These are phyloP conservation scores for Morpho achilles DNA, from an alignment of 2,888 invertebrate genomes.

Conservation along the genomic window DNA sequence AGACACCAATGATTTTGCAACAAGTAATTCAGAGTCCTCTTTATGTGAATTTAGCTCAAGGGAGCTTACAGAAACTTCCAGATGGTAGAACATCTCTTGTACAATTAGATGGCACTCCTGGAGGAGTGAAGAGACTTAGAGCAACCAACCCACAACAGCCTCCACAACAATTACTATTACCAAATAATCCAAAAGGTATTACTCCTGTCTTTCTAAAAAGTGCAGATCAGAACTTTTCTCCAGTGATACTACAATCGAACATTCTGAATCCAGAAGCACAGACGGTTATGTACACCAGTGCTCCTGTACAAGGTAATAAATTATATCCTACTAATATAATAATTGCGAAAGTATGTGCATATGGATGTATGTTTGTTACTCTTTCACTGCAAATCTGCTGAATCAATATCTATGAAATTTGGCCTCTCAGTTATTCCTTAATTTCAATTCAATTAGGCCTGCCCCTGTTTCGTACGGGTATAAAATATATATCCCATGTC, in stretches of 20 bases:
- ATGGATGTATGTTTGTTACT: too few relatives aligned
- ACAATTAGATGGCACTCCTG: slow-evolving; percentile 41
- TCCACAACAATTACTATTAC: slow-evolving; percentile 56
- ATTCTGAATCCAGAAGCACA: slow-evolving; percentile 73
- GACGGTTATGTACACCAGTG: slow-evolving; percentile 71
- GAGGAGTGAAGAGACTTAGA: slow-evolving; percentile 44
- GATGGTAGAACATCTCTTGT: slow-evolving; percentile 48
- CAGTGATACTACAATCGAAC: slow-evolving; percentile 84
- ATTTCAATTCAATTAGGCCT: too few relatives aligned
- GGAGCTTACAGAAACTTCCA: slow-evolving; percentile 54
- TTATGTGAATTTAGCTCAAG: slow-evolving; percentile 61
- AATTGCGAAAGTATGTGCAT: too few relatives aligned
- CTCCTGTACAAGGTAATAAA: slow-evolving; percentile 62
- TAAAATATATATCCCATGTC: too few relatives aligned
- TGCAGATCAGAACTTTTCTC: slow-evolving; percentile 67
- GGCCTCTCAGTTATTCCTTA: too few relatives aligned
- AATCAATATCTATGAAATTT: too few relatives aligned
- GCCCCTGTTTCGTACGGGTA: too few relatives aligned
- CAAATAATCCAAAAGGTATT: slow-evolving; percentile 57
- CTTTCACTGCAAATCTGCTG: too few relatives aligned
- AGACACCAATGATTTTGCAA: slow-evolving; percentile 61
- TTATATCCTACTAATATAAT: not conserved
- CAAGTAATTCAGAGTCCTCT: slow-evolving; percentile 65
- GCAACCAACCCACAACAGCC: slow-evolving; percentile 41
- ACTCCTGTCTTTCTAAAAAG: slow-evolving; percentile 65